Evolutionary conservation across 30 jellyfish, hydroid and myxozoan species (phyloP).

Genomic region (Turritopsis rubra): DNA sequence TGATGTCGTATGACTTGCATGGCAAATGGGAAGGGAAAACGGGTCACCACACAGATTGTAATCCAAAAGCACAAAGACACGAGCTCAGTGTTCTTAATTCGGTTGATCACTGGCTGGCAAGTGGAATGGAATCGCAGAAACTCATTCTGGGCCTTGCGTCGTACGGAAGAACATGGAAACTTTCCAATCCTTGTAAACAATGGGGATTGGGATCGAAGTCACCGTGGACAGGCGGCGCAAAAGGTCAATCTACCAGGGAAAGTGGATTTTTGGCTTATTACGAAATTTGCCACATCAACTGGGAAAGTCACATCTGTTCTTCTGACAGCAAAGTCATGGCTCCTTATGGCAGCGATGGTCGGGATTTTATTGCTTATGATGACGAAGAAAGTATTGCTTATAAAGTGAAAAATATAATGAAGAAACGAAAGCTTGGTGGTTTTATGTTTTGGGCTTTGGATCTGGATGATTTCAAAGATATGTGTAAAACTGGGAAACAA

Average conservation of each 20-base stretch:
- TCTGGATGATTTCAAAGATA: slow-evolving; percentile 30
- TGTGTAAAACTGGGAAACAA: slow-evolving; percentile 9
- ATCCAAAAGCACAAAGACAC: not conserved
- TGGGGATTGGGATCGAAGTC: slow-evolving; percentile 28
- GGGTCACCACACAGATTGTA: slow-evolving; percentile 36
- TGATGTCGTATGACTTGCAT: slow-evolving; percentile 38
- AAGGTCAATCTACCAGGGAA: slow-evolving; percentile 34
- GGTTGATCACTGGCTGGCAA: slow-evolving; percentile 25
- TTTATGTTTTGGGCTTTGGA: slow-evolving; percentile 46
- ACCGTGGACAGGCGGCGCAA: slow-evolving; percentile 8
- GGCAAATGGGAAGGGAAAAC: slow-evolving; percentile 32
- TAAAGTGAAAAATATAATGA: slow-evolving; percentile 19
- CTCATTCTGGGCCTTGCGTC: slow-evolving; percentile 34
- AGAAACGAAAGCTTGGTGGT: slow-evolving; percentile 27
- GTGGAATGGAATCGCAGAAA: slow-evolving; percentile 10
- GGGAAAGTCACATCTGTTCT: not conserved
- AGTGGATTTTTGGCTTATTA: slow-evolving; percentile 31
- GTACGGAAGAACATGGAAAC: slow-evolving; percentile 28
- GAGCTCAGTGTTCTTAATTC: slow-evolving; percentile 18
- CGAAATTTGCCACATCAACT: slow-evolving; percentile 27
- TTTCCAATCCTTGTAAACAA: not conserved
- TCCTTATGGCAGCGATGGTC: slow-evolving; percentile 33
- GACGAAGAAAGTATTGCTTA: slow-evolving; percentile 33
- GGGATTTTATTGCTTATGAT: slow-evolving; percentile 32
- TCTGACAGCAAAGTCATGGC: slow-evolving; percentile 22